Conservation (phyloP, 2,113 vertebrate species). For the Australoheros scitulus region DNA sequence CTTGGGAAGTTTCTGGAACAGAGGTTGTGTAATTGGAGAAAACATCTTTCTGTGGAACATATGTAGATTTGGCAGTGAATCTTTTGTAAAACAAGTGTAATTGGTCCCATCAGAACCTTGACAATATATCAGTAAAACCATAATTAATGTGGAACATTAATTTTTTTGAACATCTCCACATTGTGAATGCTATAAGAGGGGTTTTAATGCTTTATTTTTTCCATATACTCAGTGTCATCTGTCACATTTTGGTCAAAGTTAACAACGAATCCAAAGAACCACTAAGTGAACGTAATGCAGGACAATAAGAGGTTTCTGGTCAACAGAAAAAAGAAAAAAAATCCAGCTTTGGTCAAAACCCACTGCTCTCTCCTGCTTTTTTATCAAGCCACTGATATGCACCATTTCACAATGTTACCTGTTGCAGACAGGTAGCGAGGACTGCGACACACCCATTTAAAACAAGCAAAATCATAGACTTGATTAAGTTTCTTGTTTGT, state of each 20-base stretch:
- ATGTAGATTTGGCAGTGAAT: constrained; percentile 2
- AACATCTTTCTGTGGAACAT: neutral
- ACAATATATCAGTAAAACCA: neutral
- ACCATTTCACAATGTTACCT: neutral
- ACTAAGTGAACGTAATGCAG: neutral
- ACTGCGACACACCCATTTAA: neutral
- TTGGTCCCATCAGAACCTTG: constrained; percentile 9
- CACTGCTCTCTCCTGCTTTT: constrained; percentile 1
- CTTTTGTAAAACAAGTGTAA: neutral
- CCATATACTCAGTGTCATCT: neutral
- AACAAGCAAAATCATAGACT: constrained; percentile 6
- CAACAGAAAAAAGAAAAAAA: neutral
- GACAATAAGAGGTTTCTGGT: neutral
- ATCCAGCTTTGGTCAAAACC: constrained; percentile 29
- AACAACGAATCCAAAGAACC: neutral
- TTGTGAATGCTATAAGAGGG: neutral
- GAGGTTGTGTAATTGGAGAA: constrained; percentile 6
- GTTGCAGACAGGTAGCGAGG: neutral
- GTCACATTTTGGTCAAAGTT: neutral
- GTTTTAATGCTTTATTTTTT: neutral
- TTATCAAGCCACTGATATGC: neutral
- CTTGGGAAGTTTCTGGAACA: neutral
- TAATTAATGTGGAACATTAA: neutral
- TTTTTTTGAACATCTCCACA: neutral
- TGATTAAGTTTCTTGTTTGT: neutral